Base-by-base conservation (phyloP, 2,888 invertebrate species). In the Alloplasta piceator region DNA sequence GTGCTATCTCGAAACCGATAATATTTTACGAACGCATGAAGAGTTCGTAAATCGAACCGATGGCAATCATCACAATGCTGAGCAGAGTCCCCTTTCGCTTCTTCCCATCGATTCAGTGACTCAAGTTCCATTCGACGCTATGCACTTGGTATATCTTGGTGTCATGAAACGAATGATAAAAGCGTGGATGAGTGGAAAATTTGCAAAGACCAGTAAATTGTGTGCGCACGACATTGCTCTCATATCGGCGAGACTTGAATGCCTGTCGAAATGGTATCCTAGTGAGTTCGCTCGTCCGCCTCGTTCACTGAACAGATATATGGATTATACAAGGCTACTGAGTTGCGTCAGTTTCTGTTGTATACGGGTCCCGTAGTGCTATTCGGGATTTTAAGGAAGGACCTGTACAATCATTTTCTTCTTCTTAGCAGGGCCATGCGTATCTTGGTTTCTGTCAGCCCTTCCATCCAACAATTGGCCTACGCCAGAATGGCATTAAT, bases 121-220 rank as follows among this genome's bases (percentile, higher is more conserved):
- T 16, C 78, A 66, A 60, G 72, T 78, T 14, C 66, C 72, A 9
- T 78, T 72, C 41, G 78, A 67, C 3, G 9, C 9, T 39, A 78
- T 72, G 78, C 78, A 78, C 38, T 10, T 72, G 0, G 36, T 72
- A 5, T 72, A 43, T 41, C 58, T 72, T 14, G 66, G 72, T 14
- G 66, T 67, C 0, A 55, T 61, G 41, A 72, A 78, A 39, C 38
- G 48, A 55, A 6, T 73, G 26, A 10, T 73, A 2, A 41, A 4
- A 6, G 60, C 67, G 0, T 67, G 67, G 75, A 5, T 61, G 9
- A 36, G 52, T 12, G 63, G 76, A 9, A 76, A 68, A 55, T 68
- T 76, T 12, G 60, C 50, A 10, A 68, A 38, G 5, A 50, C 7
- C 5, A 61, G 16, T 39, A 68, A 41, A 12, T 36, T 77, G 16